phyloP scores from a whole-genome alignment of 1,140 invertebrate species.

The Trinorchestia longiramus region DNA sequence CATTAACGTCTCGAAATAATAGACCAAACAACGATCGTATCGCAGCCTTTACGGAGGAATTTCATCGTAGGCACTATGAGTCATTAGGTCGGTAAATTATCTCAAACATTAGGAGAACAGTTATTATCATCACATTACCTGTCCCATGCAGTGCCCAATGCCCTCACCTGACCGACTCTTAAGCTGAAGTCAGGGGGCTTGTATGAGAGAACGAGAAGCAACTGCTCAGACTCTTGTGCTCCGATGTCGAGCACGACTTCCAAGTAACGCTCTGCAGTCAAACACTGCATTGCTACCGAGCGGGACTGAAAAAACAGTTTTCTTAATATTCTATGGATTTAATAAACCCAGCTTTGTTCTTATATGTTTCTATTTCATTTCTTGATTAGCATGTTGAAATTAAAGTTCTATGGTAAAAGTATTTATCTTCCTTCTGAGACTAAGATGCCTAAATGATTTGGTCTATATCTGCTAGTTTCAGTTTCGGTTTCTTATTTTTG shows the following conservation, averaged over 20 bases:
- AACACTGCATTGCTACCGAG: not conserved
- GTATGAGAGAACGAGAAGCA: not conserved
- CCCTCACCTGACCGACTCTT: slow-evolving; percentile 3
- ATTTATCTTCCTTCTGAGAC: not conserved
- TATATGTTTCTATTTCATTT: not conserved
- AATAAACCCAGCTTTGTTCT: too few relatives aligned
- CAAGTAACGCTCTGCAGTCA: not conserved
- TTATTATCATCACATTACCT: too few relatives aligned
- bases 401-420: not conserved
- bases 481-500: not conserved
- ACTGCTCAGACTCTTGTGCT: not conserved
- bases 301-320: not conserved
- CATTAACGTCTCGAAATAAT: too few relatives aligned
- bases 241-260: not conserved
- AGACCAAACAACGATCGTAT: too few relatives aligned
- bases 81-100: too few relatives aligned
- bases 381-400: not conserved
- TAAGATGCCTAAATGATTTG: not conserved
- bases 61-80: too few relatives aligned
- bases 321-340: not conserved
- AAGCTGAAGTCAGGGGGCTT: not conserved
- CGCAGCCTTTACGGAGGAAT: too few relatives aligned
- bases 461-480: not conserved
- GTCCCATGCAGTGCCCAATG: not conserved
- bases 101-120: too few relatives aligned